Evolutionary conservation across 2,797 vertebrate species (phyloP).

Genomic region (Taeniopygia guttata): DNA sequence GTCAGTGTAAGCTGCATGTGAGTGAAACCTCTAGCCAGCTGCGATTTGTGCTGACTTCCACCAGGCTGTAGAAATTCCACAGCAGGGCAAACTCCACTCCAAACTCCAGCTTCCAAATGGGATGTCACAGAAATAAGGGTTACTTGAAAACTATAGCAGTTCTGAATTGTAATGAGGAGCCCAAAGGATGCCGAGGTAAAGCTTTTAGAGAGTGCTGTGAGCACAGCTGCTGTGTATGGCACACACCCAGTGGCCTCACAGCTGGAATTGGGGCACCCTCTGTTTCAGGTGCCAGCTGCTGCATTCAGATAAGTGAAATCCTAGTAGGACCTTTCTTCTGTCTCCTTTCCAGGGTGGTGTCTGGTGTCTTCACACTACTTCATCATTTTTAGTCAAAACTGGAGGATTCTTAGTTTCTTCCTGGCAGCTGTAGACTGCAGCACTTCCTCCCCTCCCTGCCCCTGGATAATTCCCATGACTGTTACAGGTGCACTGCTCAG

Average conservation of each 20-base stretch:
- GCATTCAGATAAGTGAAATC: not conserved
- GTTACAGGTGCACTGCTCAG: not conserved
- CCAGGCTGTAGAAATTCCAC: not conserved
- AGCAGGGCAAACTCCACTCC: not conserved
- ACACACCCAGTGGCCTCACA: not conserved
- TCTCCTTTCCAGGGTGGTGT: not conserved
- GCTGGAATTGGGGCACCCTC: not conserved
- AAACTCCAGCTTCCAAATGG: not conserved
- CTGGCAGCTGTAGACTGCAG: not conserved
- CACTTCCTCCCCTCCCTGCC: not conserved
- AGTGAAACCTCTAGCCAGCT: not conserved
- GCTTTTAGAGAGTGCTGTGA: not conserved
- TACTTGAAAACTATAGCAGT: not conserved
- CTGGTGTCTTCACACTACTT: not conserved
- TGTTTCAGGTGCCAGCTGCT: not conserved
- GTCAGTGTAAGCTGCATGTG: not conserved
- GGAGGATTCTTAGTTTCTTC: not conserved
- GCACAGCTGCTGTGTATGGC: not conserved
- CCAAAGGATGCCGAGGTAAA: not conserved
- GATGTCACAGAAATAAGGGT: not conserved
- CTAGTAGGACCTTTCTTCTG: not conserved
- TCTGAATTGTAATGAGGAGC: not conserved
- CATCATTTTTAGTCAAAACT: not conserved
- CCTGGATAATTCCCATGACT: not conserved
- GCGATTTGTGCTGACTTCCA: not conserved